Percentiles rank a stretch among this genome's conserved stretches.
Conservation (phyloP, 2,113 vertebrate species). For the Chlorodrepanis virens region DNA sequence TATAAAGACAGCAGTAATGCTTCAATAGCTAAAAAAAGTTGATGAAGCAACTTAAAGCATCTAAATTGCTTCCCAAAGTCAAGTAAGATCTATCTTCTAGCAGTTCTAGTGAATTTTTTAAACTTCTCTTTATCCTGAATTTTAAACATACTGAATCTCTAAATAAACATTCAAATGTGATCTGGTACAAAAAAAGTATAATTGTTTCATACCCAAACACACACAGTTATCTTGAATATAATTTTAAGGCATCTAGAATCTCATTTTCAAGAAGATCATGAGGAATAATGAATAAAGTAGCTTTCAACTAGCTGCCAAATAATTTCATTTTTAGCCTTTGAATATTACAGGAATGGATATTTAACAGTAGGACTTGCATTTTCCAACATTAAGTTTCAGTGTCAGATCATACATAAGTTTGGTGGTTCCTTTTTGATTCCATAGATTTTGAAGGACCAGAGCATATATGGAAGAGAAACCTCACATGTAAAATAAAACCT, state of each 20-base stretch:
- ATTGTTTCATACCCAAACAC: background rate
- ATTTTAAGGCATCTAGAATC: background rate
- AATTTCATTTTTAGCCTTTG: background rate
- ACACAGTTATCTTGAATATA: background rate
- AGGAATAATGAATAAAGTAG: background rate
- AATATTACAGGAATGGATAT: background rate
- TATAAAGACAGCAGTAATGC: background rate
- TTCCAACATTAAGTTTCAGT: background rate
- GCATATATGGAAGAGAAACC: background rate
- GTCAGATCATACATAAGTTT: background rate
- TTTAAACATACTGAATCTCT: background rate
- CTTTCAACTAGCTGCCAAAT: background rate
- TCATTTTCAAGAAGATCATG: background rate
- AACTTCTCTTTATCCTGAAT: background rate
- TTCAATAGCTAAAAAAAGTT: background rate
- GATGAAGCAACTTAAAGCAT: background rate
- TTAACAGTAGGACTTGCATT: background rate
- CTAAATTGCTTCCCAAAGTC: background rate
- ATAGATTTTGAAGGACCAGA: background rate
- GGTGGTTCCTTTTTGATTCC: background rate
- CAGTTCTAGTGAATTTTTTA: background rate
- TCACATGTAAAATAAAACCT: background rate
- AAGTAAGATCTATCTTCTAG: background rate
- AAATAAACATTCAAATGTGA: background rate
- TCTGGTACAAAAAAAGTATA: background rate